These are phyloP conservation scores for Prunella himalayana DNA, from an alignment of 2,113 vertebrate genomes.

Conservation along the genomic window DNA sequence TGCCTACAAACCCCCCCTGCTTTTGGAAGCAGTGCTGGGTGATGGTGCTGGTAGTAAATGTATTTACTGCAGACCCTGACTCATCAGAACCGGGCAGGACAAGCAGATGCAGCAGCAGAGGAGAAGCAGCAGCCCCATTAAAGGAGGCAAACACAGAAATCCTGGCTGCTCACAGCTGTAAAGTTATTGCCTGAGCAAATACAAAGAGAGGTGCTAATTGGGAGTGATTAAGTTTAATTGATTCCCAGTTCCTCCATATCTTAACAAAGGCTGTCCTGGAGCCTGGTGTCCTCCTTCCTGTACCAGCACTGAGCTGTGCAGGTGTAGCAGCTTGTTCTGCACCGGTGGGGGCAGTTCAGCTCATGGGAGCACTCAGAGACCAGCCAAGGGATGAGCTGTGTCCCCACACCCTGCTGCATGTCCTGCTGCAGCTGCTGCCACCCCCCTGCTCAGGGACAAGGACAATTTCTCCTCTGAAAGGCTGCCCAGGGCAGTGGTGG, in stretches of 20 bases:
- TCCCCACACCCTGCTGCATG: background rate
- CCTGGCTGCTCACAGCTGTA: background rate
- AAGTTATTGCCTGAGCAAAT: background rate
- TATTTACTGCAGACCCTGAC: background rate
- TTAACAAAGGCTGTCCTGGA: background rate
- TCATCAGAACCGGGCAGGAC: background rate
- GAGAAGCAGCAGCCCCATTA: background rate
- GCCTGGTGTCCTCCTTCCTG: background rate
- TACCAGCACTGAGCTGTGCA: background rate
- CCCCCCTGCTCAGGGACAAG: background rate
- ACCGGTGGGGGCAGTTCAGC: rapidly evolving
- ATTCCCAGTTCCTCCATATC: background rate
- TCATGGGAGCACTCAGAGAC: background rate
- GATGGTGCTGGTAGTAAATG: rapidly evolving
- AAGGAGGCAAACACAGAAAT: background rate
- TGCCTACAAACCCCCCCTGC: background rate
- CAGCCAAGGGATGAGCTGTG: background rate
- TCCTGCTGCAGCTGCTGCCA: background rate
- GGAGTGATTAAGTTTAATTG: slow-evolving; percentile 34
- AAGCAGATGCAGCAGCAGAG: background rate
- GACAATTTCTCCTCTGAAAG: background rate
- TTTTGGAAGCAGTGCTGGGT: background rate
- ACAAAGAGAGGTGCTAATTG: background rate
- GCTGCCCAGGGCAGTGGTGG: background rate
- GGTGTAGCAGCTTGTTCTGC: background rate